A percentile compares a stretch with the other conserved stretches of the same genome.
Conservation (phyloP, 2,888 invertebrate species). For the Scrobipalpa costella region DNA sequence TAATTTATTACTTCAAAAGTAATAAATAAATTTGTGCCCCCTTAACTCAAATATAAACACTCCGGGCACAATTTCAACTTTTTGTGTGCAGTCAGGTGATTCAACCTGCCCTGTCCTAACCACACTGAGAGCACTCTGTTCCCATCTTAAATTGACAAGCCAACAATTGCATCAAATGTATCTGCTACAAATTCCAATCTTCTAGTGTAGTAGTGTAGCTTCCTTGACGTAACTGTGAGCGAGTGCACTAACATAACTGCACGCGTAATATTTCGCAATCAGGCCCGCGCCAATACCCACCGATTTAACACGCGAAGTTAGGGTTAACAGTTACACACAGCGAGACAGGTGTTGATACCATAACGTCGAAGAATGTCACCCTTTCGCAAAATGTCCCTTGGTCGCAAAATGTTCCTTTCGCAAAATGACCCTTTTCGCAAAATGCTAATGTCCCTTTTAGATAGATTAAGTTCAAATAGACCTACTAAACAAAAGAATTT, state of each 20-base stretch:
- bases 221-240: neutral
- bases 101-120: too few relatives aligned
- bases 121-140: too few relatives aligned
- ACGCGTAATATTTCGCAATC: conserved; percentile 29
- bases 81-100: too few relatives aligned
- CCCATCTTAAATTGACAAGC: too few relatives aligned
- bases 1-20: too few relatives aligned
- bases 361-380: neutral
- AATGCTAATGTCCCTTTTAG: too few relatives aligned
- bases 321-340: neutral
- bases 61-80: too few relatives aligned
- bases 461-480: too few relatives aligned
- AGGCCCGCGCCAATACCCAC: conserved; percentile 16
- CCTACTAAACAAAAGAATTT: too few relatives aligned
- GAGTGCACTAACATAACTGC: conserved; percentile 8
- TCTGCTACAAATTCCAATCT: conserved; percentile 5
- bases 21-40: too few relatives aligned
- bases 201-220: neutral
- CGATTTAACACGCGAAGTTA: conserved; percentile 26
- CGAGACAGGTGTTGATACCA: neutral
- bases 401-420: neutral
- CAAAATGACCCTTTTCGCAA: neutral
- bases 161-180: too few relatives aligned
- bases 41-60: too few relatives aligned
- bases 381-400: neutral